phyloP scores from a whole-genome alignment of 2,797 vertebrate genomes.

The Capromys pilorides region DNA sequence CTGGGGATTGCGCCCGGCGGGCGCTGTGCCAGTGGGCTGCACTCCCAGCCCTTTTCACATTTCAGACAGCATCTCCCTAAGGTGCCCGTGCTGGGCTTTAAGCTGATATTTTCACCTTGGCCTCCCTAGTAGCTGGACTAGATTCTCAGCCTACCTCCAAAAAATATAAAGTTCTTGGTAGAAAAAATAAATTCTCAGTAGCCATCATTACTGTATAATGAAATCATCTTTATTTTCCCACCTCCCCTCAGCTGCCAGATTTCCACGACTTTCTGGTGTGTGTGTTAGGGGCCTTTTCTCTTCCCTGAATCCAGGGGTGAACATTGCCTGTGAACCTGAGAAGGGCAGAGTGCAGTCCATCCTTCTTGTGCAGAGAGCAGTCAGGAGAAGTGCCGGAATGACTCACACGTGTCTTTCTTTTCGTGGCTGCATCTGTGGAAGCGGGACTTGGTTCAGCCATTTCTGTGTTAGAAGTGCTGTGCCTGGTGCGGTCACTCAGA shows the following conservation, averaged over 20 bases:
- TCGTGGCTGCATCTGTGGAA: background rate
- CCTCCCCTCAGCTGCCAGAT: background rate
- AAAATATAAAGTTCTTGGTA: slow-evolving; percentile 26
- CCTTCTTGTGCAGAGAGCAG: background rate
- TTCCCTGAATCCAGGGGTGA: background rate
- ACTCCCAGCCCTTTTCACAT: background rate
- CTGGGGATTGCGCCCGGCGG: background rate
- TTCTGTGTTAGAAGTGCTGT: background rate
- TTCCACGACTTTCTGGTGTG: background rate
- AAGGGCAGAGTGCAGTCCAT: background rate
- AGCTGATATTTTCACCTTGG: background rate
- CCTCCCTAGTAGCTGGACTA: background rate
- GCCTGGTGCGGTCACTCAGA: slow-evolving; percentile 31
- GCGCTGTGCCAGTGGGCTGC: background rate
- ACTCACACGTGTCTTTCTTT: background rate
- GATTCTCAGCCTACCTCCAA: background rate
- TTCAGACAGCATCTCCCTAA: background rate
- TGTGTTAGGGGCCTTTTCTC: slow-evolving; percentile 10
- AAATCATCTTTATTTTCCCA: background rate
- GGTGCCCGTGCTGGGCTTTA: background rate
- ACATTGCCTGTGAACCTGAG: background rate
- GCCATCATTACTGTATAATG: background rate
- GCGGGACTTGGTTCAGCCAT: background rate
- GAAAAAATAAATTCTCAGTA: background rate
- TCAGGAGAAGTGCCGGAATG: background rate